Conservation (phyloP, 2,797 vertebrate species). For the Novumbra hubbsi region DNA sequence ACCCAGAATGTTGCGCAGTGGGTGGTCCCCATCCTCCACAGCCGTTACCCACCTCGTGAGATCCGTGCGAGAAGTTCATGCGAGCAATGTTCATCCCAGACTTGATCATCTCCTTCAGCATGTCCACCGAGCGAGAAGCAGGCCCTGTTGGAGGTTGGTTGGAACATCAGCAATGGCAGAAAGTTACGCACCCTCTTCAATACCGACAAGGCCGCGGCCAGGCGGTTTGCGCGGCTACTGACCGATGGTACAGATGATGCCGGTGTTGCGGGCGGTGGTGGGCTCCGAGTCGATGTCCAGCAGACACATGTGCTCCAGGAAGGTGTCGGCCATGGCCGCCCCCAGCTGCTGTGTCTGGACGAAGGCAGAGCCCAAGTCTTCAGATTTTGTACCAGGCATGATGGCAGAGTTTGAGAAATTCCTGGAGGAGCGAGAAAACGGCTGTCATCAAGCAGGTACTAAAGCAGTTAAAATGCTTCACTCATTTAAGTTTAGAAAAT, state of each 20-base stretch:
- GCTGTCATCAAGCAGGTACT: background rate
- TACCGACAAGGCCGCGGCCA: background rate
- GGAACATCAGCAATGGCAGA: background rate
- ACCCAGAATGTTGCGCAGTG: background rate
- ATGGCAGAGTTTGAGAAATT: slow-evolving; percentile 41
- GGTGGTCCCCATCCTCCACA: background rate
- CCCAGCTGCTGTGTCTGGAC: slow-evolving; percentile 97
- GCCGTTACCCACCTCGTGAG: slow-evolving; percentile 84
- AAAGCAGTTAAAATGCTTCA: background rate
- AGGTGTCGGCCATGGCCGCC: slow-evolving; percentile 94
- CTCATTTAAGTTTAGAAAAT: background rate
- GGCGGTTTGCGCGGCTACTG: slow-evolving; percentile 35
- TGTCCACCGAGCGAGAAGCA: slow-evolving; percentile 90
- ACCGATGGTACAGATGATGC: slow-evolving; percentile 99
- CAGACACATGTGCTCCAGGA: slow-evolving; percentile 96
- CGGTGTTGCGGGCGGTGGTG: slow-evolving; percentile 92
- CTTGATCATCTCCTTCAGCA: slow-evolving; percentile 97
- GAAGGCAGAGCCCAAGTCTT: slow-evolving; percentile 88
- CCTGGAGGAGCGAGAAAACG: slow-evolving; percentile 42
- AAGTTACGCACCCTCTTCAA: too few species aligned
- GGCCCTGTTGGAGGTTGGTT: slow-evolving; percentile 76
- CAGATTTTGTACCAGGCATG: slow-evolving; percentile 79
- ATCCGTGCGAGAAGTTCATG: slow-evolving; percentile 96
- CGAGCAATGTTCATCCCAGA: slow-evolving; percentile 99
- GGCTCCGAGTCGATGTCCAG: slow-evolving; percentile 95